Percentiles rank a stretch among this genome's conserved stretches.
Evolutionary conservation across 1,140 invertebrate genomes (phyloP).

Genomic region (Drosophila funebris): DNA sequence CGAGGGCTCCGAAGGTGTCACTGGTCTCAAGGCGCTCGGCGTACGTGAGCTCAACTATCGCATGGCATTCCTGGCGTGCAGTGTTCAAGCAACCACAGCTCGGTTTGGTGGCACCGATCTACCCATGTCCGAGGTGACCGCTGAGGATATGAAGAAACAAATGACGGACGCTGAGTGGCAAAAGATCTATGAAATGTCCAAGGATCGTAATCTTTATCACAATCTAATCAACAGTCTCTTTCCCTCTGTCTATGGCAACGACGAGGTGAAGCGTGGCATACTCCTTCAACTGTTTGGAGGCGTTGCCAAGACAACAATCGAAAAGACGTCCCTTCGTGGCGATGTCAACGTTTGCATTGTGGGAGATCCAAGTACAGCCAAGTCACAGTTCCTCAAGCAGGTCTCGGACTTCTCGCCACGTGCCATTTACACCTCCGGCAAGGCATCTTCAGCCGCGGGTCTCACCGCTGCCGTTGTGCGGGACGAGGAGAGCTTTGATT

Average conservation of each 20-base stretch:
- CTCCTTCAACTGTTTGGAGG: conserved; percentile 99
- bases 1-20: conserved; percentile 94
- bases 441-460: conserved; percentile 98
- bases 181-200: conserved; percentile 98
- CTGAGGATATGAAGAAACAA: conserved; percentile 96
- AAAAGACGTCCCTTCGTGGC: conserved; percentile 94
- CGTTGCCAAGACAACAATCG: conserved; percentile 96
- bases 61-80: conserved; percentile 97
- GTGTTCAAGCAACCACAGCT: conserved; percentile 93
- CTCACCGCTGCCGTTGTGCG: conserved; percentile 98
- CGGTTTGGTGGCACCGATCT: conserved; percentile 92
- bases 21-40: conserved; percentile 96
- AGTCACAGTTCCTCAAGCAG: conserved; percentile 98
- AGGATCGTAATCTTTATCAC: conserved; percentile 95
- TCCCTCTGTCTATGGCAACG: conserved; percentile 98
- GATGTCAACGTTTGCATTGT: conserved; percentile 99
- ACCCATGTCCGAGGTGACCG: conserved; percentile 92
- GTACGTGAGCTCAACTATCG: conserved; percentile 98
- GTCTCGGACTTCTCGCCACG: conserved; percentile 97
- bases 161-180: conserved; percentile 98
- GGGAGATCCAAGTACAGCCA: conserved; percentile 99
- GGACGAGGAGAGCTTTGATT: conserved; percentile 99
- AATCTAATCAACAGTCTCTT: conserved; percentile 97
- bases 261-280: conserved; percentile 98
- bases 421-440: conserved; percentile 99